phyloP scores from a whole-genome alignment of 2,113 vertebrate genomes.

The Sciurus niger region DNA sequence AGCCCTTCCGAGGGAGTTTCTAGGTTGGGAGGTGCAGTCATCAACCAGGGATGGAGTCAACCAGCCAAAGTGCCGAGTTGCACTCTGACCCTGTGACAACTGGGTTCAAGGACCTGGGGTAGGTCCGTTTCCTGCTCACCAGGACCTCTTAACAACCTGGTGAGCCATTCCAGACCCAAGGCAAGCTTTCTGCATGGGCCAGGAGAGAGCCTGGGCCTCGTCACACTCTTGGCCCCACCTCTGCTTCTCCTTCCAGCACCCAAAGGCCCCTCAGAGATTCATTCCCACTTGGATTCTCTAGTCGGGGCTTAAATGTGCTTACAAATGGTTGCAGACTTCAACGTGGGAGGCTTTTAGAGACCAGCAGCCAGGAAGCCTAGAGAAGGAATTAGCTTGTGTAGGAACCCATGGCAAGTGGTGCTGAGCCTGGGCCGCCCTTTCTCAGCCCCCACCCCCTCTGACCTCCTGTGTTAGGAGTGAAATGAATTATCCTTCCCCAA shows the following conservation, averaged over 20 bases:
- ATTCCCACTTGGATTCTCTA: not conserved
- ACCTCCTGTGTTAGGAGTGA: not conserved
- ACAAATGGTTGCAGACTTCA: not conserved
- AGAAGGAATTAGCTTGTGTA: not conserved
- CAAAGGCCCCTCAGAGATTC: not conserved
- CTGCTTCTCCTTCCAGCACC: not conserved
- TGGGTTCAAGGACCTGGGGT: not conserved
- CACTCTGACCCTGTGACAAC: not conserved
- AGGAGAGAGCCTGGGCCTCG: not conserved
- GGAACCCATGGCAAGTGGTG: not conserved
- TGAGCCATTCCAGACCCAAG: not conserved
- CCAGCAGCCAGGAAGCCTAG: not conserved
- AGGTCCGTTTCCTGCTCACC: not conserved
- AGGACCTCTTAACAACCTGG: not conserved
- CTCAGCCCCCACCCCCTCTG: not conserved
- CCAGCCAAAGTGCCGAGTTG: not conserved
- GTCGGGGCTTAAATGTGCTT: not conserved
- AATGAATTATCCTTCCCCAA: conserved; percentile 30
- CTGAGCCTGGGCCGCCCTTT: not conserved
- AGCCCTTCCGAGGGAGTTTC: not conserved
- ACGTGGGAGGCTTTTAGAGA: not conserved
- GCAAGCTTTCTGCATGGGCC: not conserved
- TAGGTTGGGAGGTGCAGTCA: not conserved
- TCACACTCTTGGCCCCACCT: not conserved
- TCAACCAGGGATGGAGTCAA: not conserved